These are phyloP conservation scores for Parotocinclus haroldoi DNA, from an alignment of 2,797 vertebrate genomes.

Conservation along the genomic window DNA sequence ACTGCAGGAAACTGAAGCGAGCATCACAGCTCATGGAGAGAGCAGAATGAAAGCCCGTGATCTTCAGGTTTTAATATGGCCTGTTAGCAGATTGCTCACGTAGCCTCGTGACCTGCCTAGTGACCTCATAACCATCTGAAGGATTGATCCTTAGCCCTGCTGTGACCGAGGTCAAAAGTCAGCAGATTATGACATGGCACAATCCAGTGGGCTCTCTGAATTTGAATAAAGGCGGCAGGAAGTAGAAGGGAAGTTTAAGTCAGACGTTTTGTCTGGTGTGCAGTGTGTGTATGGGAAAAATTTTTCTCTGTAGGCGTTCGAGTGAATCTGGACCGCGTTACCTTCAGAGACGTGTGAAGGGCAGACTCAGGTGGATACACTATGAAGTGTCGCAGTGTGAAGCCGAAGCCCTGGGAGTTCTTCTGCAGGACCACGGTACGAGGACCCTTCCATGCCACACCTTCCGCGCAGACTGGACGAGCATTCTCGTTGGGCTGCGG, in stretches of 20 bases:
- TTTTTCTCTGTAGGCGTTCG: neutral
- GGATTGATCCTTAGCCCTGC: conserved; percentile 13
- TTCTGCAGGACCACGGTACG: conserved; percentile 82
- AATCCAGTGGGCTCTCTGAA: neutral
- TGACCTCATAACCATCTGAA: conserved; percentile 17
- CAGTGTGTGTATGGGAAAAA: neutral
- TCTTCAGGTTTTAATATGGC: too few species aligned
- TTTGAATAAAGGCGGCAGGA: neutral
- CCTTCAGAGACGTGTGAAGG: conserved; percentile 76
- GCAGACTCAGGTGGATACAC: conserved; percentile 91
- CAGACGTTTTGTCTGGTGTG: too few species aligned
- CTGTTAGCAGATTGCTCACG: too few species aligned
- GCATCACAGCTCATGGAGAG: neutral
- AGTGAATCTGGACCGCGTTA: conserved; percentile 40
- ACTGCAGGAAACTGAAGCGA: conserved; percentile 11
- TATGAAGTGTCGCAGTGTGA: conserved; percentile 94
- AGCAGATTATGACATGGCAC: conserved; percentile 6
- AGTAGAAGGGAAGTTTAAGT: neutral
- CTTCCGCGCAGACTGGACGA: conserved; percentile 64
- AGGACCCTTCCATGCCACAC: conserved; percentile 73
- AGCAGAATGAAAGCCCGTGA: conserved; percentile 4
- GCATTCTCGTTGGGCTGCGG: conserved; percentile 70
- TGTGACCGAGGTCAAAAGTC: conserved; percentile 13
- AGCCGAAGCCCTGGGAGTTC: conserved; percentile 87
- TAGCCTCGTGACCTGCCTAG: conserved; percentile 3